Evolutionary conservation across 2,797 vertebrate species (phyloP).

Genomic region (Sebastes flavidus): DNA sequence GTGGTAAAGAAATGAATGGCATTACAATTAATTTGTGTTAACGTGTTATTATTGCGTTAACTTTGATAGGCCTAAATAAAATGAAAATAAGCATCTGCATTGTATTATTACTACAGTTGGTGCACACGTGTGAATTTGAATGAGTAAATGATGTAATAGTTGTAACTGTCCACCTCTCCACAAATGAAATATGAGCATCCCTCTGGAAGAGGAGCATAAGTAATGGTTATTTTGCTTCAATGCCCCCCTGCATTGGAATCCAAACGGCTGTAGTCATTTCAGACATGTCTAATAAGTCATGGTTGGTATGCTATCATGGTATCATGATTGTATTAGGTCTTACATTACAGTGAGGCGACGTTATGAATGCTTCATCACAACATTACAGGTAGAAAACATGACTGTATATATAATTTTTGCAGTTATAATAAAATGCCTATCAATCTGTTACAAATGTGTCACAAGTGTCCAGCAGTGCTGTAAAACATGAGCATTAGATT

Average conservation of each 20-base stretch:
- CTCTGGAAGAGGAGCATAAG: neutral
- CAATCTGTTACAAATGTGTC: neutral
- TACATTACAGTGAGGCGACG: neutral
- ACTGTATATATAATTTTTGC: neutral
- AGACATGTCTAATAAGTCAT: neutral
- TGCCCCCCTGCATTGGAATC: neutral
- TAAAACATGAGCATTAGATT: constrained; percentile 7
- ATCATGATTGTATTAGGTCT: neutral
- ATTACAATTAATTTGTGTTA: too few species aligned
- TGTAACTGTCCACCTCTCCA: neutral
- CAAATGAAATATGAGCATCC: neutral
- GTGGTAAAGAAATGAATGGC: too few species aligned
- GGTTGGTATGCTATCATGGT: neutral
- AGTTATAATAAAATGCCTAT: neutral
- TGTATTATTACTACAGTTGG: neutral
- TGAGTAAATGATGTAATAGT: neutral
- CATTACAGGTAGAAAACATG: constrained; percentile 10
- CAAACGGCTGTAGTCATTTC: neutral
- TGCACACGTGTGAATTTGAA: neutral
- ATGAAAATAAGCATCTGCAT: neutral
- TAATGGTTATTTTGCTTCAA: neutral
- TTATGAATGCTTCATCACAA: neutral
- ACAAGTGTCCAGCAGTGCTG: neutral
- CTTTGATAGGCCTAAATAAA: neutral
- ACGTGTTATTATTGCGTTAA: too few species aligned